phyloP scores from a whole-genome alignment of 2,888 invertebrate species.

The Ecdyonurus torrentis region DNA sequence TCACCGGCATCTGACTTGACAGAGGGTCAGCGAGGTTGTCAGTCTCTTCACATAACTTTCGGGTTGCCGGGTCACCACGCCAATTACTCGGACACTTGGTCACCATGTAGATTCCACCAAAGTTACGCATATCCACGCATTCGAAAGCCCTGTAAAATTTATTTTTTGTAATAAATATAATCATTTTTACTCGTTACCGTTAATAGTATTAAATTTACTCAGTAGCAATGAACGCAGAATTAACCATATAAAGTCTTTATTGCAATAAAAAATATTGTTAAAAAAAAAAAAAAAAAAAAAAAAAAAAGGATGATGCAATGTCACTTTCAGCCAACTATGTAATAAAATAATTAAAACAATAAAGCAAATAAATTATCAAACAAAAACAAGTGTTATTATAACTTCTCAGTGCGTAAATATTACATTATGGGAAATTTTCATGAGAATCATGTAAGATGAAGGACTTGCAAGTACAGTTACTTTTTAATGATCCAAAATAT shows the following conservation, averaged over 20 bases:
- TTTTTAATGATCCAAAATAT: neutral
- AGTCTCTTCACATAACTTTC: constrained; percentile 17
- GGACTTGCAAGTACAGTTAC: neutral
- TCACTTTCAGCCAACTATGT: neutral
- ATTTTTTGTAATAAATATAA: too few relatives aligned
- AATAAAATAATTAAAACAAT: neutral
- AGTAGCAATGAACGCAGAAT: too few relatives aligned
- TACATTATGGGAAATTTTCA: neutral
- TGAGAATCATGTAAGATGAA: too few relatives aligned
- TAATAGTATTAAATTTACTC: too few relatives aligned
- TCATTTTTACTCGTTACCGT: too few relatives aligned
- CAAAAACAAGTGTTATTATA: too few relatives aligned
- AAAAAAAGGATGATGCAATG: neutral
- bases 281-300: neutral
- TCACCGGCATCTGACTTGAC: constrained; percentile 11
- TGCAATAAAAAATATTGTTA: too few relatives aligned
- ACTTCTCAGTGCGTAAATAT: neutral
- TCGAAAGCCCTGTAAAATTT: constrained; percentile 16
- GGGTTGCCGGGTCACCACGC: constrained; percentile 16
- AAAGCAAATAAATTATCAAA: neutral
- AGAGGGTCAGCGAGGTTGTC: constrained; percentile 13
- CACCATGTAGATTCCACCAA: constrained; percentile 27
- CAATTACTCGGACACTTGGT: constrained; percentile 25
- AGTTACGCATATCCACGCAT: constrained; percentile 24
- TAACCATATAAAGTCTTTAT: too few relatives aligned